Evolutionary conservation across 1,140 invertebrate genomes (phyloP).

Genomic region (Nephotettix cincticeps): DNA sequence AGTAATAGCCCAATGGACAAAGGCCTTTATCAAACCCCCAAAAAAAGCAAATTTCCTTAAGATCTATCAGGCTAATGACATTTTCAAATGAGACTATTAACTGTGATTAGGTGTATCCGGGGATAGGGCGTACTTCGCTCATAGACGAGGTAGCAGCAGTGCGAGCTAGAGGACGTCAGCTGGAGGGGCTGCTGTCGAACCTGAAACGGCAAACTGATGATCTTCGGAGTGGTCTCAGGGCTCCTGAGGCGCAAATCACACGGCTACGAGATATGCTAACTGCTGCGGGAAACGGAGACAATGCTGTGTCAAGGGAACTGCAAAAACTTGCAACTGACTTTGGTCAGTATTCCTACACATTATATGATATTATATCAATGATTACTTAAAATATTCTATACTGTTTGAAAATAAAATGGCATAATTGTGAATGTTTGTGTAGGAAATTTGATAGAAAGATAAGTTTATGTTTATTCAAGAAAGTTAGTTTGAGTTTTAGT

Average conservation of each 20-base stretch:
- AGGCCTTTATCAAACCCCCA: too few species aligned
- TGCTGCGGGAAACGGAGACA: slow-evolving; percentile 53
- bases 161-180: slow-evolving; percentile 41
- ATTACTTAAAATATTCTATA: too few species aligned
- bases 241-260: slow-evolving; percentile 51
- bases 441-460: too few species aligned
- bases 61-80: too few species aligned
- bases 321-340: slow-evolving; percentile 42
- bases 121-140: slow-evolving; percentile 30
- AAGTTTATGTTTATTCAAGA: too few species aligned
- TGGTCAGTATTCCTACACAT: neutral
- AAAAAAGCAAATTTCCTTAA: too few species aligned
- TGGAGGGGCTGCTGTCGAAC: slow-evolving; percentile 29
- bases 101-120: slow-evolving; percentile 32
- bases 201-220: slow-evolving; percentile 29
- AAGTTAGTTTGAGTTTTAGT: too few species aligned
- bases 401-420: too few species aligned
- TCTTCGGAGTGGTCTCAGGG: slow-evolving; percentile 46
- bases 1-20: too few species aligned
- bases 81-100: too few species aligned
- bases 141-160: slow-evolving; percentile 40
- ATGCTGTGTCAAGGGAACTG: slow-evolving; percentile 53
- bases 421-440: too few species aligned
- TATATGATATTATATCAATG: too few species aligned
- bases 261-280: slow-evolving; percentile 53